Evolutionary conservation across 2,888 invertebrate species (phyloP), one percentile per base, ranked within the genome.

Genomic region (Tachystola acroxantha): DNA sequence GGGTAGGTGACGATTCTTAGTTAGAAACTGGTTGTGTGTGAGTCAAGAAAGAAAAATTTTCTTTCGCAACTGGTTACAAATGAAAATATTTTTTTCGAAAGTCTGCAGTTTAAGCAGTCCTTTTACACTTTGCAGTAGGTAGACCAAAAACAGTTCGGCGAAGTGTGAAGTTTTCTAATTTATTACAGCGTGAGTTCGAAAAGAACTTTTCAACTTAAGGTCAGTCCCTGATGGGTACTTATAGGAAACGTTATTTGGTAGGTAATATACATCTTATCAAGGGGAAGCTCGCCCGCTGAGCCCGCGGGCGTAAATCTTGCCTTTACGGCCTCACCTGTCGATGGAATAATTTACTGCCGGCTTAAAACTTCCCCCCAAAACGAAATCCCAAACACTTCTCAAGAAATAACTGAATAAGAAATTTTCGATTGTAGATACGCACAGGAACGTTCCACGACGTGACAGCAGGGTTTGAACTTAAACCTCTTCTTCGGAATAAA

Each of bases 311-410:
- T 86, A 86, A 85, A 86, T 86, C 85, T 85, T 81, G 65, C 82
- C 79, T 84, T 82, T 81, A 85, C 85, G 74, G 77, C 81, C 80
- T 80, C 76, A 85, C 85, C 85, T 86, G 85, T 84, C 85, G 80
- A 82, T 74, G 65, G 80, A 81, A 84, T 85, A 86, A 86, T 86
- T 85, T 86, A 86, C 80, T 79, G 75, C 76, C 62, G 68, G 78
- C 82, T 86, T 82, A 84, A 85, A 86, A 85, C 78, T 85, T 84
- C 73, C 71, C 58, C 57, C 64, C 64, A 59, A 72, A 69, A 75
- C 77, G 73, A 81, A 84, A 84, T 80, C 75, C 80, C 80, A 76
- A 82, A 82, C 82, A 82, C 81, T 79, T 80, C 77, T 74, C 70
- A 73, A 78, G 80, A 80, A 84, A 80, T 79, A 79, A 80, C 79